A percentile compares a stretch with the other conserved stretches of the same genome.
phyloP scores from a whole-genome alignment of 2,113 vertebrate species.

The Oncorhynchus kisutch region DNA sequence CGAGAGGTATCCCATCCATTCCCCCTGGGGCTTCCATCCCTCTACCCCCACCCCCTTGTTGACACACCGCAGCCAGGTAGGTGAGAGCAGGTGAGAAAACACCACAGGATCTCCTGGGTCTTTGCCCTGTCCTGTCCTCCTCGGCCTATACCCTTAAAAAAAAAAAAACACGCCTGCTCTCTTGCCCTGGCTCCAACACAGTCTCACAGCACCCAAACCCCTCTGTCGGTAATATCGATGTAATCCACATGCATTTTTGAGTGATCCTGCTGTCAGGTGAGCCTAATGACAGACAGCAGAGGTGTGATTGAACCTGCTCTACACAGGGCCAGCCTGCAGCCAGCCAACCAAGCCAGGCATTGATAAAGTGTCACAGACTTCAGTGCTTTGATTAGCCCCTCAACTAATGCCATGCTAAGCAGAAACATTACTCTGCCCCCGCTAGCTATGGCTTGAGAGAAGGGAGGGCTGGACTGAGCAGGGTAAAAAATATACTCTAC shows the following conservation, averaged over 20 bases:
- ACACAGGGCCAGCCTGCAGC: conserved; percentile 69
- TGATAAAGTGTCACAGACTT: conserved; percentile 91
- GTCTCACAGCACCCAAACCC: conserved; percentile 71
- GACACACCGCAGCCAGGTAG: conserved; percentile 23
- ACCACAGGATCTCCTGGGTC: conserved; percentile 22
- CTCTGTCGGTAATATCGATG: conserved; percentile 86
- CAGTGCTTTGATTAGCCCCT: conserved; percentile 85
- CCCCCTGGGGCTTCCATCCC: conserved; percentile 22
- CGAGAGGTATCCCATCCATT: conserved; percentile 46
- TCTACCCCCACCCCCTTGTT: conserved; percentile 32
- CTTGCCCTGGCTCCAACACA: conserved; percentile 55
- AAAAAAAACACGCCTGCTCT: conserved; percentile 6
- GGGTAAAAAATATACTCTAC: conserved; percentile 81
- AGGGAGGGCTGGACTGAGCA: conserved; percentile 35
- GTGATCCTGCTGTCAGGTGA: conserved; percentile 78
- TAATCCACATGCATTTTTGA: conserved; percentile 83
- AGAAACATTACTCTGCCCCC: conserved; percentile 82
- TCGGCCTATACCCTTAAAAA: not conserved
- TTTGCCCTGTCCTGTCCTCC: not conserved
- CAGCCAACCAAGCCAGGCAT: conserved; percentile 75
- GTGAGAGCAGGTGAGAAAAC: conserved; percentile 52
- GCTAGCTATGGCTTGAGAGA: conserved; percentile 61
- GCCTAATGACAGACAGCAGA: conserved; percentile 71
- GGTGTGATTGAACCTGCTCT: conserved; percentile 72
- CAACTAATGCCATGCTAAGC: conserved; percentile 86